Percentiles rank a stretch among this genome's conserved stretches.
Conservation (phyloP, 2,113 vertebrate genomes). For the Craseonycteris thonglongyai region DNA sequence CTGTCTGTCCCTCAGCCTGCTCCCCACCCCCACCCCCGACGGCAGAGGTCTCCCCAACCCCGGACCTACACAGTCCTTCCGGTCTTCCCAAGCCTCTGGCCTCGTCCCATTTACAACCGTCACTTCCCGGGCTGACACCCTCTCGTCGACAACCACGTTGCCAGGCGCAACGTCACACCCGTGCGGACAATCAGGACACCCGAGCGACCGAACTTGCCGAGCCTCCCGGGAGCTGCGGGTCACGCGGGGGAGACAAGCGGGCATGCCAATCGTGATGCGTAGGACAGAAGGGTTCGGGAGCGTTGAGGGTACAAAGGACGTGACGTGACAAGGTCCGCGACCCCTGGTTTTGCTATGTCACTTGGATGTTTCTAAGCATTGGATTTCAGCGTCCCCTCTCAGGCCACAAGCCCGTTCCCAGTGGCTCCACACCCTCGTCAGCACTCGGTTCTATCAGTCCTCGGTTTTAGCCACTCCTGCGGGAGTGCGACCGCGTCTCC, state of each 20-base stretch:
- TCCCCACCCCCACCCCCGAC: fast-evolving
- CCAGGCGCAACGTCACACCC: fast-evolving
- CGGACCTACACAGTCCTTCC: fast-evolving
- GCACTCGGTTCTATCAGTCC: not conserved
- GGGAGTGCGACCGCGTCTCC: fast-evolving
- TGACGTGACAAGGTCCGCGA: fast-evolving
- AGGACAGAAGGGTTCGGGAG: too few relatives aligned
- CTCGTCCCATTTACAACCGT: fast-evolving
- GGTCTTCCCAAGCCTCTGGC: not conserved
- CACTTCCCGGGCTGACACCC: fast-evolving
- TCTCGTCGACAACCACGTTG: fast-evolving
- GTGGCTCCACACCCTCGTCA: fast-evolving
- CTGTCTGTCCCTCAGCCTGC: fast-evolving
- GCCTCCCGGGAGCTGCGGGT: not conserved
- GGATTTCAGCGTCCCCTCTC: not conserved
- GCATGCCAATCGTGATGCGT: fast-evolving
- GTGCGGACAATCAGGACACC: too few relatives aligned
- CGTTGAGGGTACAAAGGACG: not conserved
- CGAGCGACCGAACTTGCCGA: fast-evolving
- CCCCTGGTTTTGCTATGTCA: too few relatives aligned
- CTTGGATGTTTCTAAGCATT: not conserved
- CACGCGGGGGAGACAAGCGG: fast-evolving
- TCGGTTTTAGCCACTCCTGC: fast-evolving
- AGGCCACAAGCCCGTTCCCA: not conserved
- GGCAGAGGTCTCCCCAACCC: fast-evolving